A percentile compares a stretch with the other conserved stretches of the same genome.
phyloP scores from a whole-genome alignment of 2,113 vertebrate genomes.

The Gobiocypris rarus region DNA sequence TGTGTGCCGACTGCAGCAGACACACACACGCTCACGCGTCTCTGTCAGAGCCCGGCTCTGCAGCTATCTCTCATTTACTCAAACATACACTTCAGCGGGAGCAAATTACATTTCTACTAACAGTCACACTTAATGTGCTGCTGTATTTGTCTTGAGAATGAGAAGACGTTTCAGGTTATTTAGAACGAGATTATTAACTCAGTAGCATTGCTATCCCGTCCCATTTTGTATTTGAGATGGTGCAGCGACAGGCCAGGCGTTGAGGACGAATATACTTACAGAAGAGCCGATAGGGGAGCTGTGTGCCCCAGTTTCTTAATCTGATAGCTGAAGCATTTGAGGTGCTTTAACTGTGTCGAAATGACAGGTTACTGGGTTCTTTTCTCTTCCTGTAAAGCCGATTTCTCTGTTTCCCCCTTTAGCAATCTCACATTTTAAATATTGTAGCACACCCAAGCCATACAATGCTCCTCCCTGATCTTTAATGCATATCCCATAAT shows the following conservation, averaged over 20 bases:
- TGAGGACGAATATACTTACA: constrained; percentile 27
- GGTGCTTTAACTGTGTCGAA: constrained; percentile 37
- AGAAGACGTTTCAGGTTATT: constrained; percentile 27
- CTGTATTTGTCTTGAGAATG: constrained; percentile 10
- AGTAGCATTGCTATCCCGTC: neutral
- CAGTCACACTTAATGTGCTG: constrained; percentile 9
- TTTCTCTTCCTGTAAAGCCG: constrained; percentile 29
- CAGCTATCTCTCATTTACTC: constrained; percentile 12
- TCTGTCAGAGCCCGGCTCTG: neutral
- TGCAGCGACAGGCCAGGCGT: constrained; percentile 17
- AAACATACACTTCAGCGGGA: constrained; percentile 29
- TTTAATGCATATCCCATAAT: constrained; percentile 38
- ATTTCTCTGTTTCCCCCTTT: constrained; percentile 2
- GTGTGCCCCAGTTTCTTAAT: constrained; percentile 43
- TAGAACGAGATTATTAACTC: constrained; percentile 11
- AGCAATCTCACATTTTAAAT: constrained; percentile 38
- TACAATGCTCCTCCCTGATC: constrained; percentile 46
- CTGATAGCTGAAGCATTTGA: constrained; percentile 40
- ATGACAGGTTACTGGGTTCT: constrained; percentile 37
- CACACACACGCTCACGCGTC: neutral
- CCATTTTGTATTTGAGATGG: constrained; percentile 28
- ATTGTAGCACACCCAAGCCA: constrained; percentile 57
- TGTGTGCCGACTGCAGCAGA: neutral
- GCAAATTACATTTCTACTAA: constrained; percentile 34
- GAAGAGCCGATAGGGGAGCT: constrained; percentile 9